Evolutionary conservation across 2,113 vertebrate genomes (phyloP).

Genomic region (Furnarius figulus): DNA sequence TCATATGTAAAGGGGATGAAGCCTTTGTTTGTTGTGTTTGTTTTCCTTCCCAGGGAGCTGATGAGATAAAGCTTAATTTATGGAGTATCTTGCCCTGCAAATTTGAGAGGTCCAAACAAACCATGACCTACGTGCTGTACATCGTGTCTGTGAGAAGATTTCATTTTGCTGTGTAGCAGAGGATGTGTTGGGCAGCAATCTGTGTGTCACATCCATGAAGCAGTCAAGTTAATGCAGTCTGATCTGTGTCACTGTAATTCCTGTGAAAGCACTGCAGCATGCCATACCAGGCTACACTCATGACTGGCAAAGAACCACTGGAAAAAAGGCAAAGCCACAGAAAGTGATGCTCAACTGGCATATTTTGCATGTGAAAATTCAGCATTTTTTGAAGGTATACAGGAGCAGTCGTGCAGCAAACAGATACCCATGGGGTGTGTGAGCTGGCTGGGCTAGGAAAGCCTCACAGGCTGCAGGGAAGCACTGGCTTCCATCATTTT

Average conservation of each 20-base stretch:
- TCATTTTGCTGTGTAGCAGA: background rate
- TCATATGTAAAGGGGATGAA: background rate
- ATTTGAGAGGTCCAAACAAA: background rate
- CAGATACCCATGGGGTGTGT: background rate
- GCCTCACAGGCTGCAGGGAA: background rate
- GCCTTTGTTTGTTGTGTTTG: background rate
- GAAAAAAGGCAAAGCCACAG: background rate
- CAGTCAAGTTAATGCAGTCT: background rate
- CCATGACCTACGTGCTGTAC: background rate
- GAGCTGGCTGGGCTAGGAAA: background rate
- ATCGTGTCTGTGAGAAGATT: background rate
- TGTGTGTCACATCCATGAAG: background rate
- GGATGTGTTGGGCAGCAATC: background rate
- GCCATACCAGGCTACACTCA: background rate
- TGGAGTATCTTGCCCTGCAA: background rate
- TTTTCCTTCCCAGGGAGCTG: background rate
- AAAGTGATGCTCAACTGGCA: background rate
- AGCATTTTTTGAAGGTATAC: background rate
- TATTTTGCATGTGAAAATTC: background rate
- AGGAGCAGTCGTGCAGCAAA: background rate
- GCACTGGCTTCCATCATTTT: background rate
- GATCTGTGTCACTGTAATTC: background rate
- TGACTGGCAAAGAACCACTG: background rate
- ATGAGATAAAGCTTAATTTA: background rate
- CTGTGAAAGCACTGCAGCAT: background rate